These are phyloP conservation scores for Uloborus plumipes DNA, from an alignment of 2,888 invertebrate genomes.

Conservation along the genomic window DNA sequence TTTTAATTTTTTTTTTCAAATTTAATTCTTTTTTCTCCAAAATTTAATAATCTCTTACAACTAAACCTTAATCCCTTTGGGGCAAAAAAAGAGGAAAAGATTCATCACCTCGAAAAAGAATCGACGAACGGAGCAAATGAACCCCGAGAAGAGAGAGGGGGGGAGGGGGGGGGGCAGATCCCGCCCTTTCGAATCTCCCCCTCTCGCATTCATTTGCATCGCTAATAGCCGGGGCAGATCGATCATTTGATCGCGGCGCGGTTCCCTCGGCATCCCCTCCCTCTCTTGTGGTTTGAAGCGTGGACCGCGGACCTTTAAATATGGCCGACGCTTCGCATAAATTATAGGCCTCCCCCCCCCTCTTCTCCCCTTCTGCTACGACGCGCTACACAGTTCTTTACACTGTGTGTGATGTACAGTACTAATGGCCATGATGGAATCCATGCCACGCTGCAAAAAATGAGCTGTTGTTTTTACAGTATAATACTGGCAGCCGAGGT, in stretches of 20 bases:
- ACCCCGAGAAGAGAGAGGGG: conserved; percentile 2
- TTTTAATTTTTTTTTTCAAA: conserved; percentile 16
- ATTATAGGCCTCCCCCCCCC: conserved; percentile 44
- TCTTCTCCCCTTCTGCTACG: not conserved
- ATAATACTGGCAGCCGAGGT: no score
- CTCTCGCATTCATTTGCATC: conserved; percentile 52
- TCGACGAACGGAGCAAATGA: conserved; percentile 21
- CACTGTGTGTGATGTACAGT: no score
- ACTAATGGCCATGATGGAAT: no score
- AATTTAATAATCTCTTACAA: conserved; percentile 63
- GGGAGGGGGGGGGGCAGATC: conserved; percentile 22
- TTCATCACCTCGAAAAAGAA: conserved; percentile 46
- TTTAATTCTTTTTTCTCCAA: conserved; percentile 37
- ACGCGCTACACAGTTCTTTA: no score
- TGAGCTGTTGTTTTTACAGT: no score
- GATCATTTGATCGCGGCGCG: conserved; percentile 46
- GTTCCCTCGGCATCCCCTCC: conserved; percentile 12
- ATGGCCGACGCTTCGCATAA: conserved; percentile 60
- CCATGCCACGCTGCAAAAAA: no score
- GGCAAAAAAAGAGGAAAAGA: conserved; percentile 34
- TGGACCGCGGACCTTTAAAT: conserved; percentile 60
- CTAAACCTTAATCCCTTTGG: conserved; percentile 45
- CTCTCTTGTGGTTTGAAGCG: conserved; percentile 53
- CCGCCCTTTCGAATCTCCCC: conserved; percentile 17
- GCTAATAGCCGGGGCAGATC: conserved; percentile 58